Percentiles rank a stretch among this genome's conserved stretches.
Conservation (phyloP, 2,888 invertebrate species). For the Chrysomela aeneicollis region DNA sequence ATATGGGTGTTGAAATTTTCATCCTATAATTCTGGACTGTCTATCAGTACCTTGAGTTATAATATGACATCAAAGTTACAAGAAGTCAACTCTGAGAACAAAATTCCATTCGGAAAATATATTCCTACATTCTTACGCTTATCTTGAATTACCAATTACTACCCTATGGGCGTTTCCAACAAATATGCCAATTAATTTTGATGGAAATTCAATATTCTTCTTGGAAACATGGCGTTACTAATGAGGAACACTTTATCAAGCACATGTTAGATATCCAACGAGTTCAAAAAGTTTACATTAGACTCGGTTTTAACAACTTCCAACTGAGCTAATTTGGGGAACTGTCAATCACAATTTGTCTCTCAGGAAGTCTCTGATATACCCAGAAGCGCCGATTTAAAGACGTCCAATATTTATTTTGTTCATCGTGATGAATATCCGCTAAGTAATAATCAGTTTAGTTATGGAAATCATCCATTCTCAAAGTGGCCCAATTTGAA, state of each 20-base stretch:
- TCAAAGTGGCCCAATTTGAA: too few species aligned
- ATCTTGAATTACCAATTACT: constrained; percentile 20
- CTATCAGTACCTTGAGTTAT: too few species aligned
- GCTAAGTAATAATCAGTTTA: too few species aligned
- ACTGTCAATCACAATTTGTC: constrained; percentile 25
- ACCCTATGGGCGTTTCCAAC: constrained; percentile 27
- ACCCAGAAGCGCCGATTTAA: background rate
- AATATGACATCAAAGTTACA: too few species aligned
- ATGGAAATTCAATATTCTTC: constrained; percentile 36
- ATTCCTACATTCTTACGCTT: background rate
- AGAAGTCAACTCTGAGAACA: too few species aligned
- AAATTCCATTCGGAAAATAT: too few species aligned
- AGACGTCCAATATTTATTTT: background rate
- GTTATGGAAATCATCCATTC: too few species aligned
- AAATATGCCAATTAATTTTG: constrained; percentile 37
- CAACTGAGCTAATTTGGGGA: constrained; percentile 29
- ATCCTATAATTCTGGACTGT: too few species aligned
- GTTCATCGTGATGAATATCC: too few species aligned
- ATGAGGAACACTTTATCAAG: constrained; percentile 32
- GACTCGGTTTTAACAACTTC: constrained; percentile 28
- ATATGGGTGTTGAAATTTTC: too few species aligned
- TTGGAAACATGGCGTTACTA: constrained; percentile 25
- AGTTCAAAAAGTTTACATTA: constrained; percentile 23
- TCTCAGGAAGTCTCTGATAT: background rate
- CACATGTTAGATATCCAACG: constrained; percentile 24